These are phyloP conservation scores for Rhimphoctona megacephalus DNA, from an alignment of 2,888 invertebrate species.

Conservation along the genomic window DNA sequence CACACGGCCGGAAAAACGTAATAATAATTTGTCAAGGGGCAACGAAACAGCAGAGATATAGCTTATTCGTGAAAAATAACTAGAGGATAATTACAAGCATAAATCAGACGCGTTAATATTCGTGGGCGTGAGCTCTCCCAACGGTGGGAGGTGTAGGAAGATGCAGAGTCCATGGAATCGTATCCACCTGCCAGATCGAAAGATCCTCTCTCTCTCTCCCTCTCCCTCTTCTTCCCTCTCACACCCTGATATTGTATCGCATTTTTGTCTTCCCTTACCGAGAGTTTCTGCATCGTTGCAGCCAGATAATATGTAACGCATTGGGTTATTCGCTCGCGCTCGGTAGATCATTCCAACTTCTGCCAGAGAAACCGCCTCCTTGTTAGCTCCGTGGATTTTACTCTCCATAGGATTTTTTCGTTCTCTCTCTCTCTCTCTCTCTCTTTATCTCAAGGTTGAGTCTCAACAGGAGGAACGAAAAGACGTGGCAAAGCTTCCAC, in stretches of 20 bases:
- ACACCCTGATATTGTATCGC: background rate
- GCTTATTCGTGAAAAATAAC: slow-evolving; percentile 79
- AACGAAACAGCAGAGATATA: slow-evolving; percentile 32
- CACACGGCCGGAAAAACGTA: slow-evolving; percentile 55
- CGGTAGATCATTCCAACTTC: slow-evolving; percentile 83
- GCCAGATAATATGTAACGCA: slow-evolving; percentile 60
- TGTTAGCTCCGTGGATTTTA: slow-evolving; percentile 79
- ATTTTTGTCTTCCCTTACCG: slow-evolving; percentile 24
- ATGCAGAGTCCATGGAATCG: slow-evolving; percentile 69
- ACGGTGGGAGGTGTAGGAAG: slow-evolving; percentile 77
- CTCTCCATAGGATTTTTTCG: slow-evolving; percentile 8
- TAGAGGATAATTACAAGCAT: slow-evolving; percentile 84
- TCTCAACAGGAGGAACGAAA: slow-evolving; percentile 76
- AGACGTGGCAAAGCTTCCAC: slow-evolving; percentile 75
- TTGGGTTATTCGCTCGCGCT: slow-evolving; percentile 73
- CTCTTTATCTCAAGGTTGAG: slow-evolving; percentile 75
- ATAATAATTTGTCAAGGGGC: slow-evolving; percentile 69
- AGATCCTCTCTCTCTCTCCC: slow-evolving; percentile 34
- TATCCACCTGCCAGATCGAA: slow-evolving; percentile 69
- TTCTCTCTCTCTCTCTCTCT: background rate
- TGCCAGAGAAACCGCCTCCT: slow-evolving; percentile 82
- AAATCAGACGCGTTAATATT: slow-evolving; percentile 84
- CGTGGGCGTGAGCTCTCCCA: slow-evolving; percentile 80
- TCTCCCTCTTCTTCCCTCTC: slow-evolving; percentile 24
- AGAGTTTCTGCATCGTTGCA: slow-evolving; percentile 45